Evolutionary conservation across 2,113 vertebrate species (phyloP), one percentile per base, ranked within the genome.

Genomic region (Eulacestoma nigropectus): DNA sequence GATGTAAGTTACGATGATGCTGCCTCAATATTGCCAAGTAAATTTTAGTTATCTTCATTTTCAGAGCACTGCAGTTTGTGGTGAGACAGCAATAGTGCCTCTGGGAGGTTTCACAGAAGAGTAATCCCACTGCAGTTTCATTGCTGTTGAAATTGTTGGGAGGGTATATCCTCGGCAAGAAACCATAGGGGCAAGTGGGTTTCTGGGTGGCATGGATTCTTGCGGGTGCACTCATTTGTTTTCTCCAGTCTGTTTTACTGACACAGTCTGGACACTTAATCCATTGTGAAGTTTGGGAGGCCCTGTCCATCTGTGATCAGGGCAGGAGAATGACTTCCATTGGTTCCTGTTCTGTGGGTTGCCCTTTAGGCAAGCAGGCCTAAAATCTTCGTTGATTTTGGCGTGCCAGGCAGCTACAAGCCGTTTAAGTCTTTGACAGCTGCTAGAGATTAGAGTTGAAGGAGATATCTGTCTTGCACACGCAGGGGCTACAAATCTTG

Each of bases 401-500:
- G 42, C 0, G 0, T 62, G 72, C 83, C 35, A 41, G 87, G 74
- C 56, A 46, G 37, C 62, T 84, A 60, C 91, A 74, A 44, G 35
- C 63, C 84, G 16, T 81, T 80, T 63, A 87, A 94, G 41, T 42
- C 69, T 93, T 84, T 93, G 90, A 94, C 67, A 94, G 75, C 83
- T 95, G 63, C 80, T 87, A 5, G 93, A 91, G 77, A 95, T 96
- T 85, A 96, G 52, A 63, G 86, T 53, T 90, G 86, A 95, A 92
- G 94, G 84, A 74, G 84, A 80, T 90, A 81, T 64, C 89, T 89
- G 87, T 84, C 62, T 79, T 93, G 85, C 77, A 68, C 73, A 82
- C 5, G 2, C 70, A 67, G 50, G 30, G 74, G 53, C 60, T 56
- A 64, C 52, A 90, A 86, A 90, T 94, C 83, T 95, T 95, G 57